Percentiles rank a stretch among this genome's conserved stretches.
Conservation (phyloP, 2,888 invertebrate genomes). For the Tanypteryx hageni region DNA sequence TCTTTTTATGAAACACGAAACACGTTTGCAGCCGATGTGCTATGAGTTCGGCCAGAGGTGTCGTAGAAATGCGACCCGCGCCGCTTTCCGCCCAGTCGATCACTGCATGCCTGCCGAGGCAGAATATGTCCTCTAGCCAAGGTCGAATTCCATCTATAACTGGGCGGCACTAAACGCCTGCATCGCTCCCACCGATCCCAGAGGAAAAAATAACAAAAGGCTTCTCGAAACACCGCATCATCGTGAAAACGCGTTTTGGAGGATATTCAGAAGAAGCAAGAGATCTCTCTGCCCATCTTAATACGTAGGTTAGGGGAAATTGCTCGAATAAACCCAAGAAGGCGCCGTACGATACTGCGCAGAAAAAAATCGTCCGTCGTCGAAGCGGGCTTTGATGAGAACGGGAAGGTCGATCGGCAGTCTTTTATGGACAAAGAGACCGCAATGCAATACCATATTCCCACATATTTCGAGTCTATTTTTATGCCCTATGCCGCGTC, state of each 20-base stretch:
- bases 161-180: not conserved
- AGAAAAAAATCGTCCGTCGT: no score
- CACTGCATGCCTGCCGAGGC: not conserved
- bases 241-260: not conserved
- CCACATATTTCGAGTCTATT: no score
- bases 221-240: not conserved
- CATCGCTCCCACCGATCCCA: not conserved
- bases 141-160: slow-evolving; percentile 9
- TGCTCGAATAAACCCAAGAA: no score
- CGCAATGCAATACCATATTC: no score
- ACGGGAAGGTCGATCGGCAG: no score
- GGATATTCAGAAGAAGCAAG: not conserved
- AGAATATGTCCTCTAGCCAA: not conserved
- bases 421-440: no score
- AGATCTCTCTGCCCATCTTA: not conserved
- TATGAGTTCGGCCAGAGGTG: not conserved
- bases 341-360: no score
- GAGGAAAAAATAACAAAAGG: not conserved
- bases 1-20: no score
- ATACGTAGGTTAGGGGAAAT: no score
- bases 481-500: no score
- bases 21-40: not conserved
- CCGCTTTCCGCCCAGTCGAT: not conserved
- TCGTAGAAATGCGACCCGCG: not conserved
- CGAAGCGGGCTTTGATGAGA: no score